A percentile compares a stretch with the other conserved stretches of the same genome.
Evolutionary conservation across 2,113 vertebrate species (phyloP).

Genomic region (Sylvilagus bachmani): DNA sequence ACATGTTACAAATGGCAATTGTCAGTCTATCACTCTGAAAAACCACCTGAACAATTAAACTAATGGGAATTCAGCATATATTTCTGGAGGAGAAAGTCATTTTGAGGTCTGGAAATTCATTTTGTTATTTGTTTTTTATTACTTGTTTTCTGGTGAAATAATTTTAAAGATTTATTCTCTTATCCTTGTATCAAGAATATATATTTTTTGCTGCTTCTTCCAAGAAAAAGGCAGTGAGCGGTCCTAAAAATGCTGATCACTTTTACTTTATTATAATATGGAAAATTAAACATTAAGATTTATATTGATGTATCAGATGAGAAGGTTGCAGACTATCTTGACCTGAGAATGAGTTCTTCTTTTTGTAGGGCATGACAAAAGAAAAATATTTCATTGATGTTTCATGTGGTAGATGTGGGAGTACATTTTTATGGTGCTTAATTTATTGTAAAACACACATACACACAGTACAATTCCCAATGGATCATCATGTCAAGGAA

Average conservation of each 20-base stretch:
- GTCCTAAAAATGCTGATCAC: background rate
- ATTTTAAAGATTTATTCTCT: conserved; percentile 66
- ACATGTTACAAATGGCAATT: background rate
- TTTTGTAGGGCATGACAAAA: background rate
- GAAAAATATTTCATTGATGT: background rate
- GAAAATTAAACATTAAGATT: conserved; percentile 44
- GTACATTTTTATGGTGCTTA: background rate
- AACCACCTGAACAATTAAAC: background rate
- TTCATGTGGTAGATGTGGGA: background rate
- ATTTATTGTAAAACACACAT: background rate
- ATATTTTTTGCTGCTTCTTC: conserved; percentile 19
- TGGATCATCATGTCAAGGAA: conserved; percentile 8
- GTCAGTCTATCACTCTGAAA: background rate
- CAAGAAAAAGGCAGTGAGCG: conserved; percentile 26
- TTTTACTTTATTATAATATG: background rate
- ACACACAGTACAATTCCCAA: background rate
- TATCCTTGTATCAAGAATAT: conserved; percentile 55
- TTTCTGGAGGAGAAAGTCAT: background rate
- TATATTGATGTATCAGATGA: conserved; percentile 7
- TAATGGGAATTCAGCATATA: background rate
- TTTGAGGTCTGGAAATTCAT: conserved; percentile 54
- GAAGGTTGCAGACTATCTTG: background rate
- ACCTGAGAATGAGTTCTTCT: conserved; percentile 25
- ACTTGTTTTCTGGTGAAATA: conserved; percentile 48
- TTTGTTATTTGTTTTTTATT: conserved; percentile 30